Evolutionary conservation across 2,113 vertebrate genomes (phyloP).

Genomic region (Triplophysa siluroides): DNA sequence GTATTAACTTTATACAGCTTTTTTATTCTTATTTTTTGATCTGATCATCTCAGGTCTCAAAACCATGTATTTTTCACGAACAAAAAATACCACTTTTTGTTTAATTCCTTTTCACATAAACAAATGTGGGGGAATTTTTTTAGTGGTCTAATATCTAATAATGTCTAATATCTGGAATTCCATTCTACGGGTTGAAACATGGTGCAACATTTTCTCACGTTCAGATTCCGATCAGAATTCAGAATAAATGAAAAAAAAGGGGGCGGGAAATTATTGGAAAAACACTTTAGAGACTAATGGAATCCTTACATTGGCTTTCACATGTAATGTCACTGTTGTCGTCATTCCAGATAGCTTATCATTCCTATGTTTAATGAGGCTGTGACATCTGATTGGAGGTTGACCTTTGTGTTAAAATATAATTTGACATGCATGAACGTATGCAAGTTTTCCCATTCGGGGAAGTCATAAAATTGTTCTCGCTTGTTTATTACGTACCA

Average conservation of each 20-base stretch:
- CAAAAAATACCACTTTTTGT: too few relatives aligned
- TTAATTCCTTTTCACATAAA: too few relatives aligned
- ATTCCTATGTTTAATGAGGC: conserved; percentile 29
- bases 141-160: too few relatives aligned
- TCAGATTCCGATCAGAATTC: background rate
- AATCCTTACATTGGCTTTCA: conserved; percentile 12
- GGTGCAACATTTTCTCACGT: background rate
- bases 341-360: conserved; percentile 20
- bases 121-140: too few relatives aligned
- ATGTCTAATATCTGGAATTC: background rate
- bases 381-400: conserved; percentile 42
- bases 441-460: conserved; percentile 54
- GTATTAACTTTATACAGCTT: too few relatives aligned
- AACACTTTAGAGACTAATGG: conserved; percentile 11
- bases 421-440: conserved; percentile 51
- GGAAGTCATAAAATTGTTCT: conserved; percentile 57
- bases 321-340: conserved; percentile 17
- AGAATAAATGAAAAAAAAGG: background rate
- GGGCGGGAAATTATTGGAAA: background rate
- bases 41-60: too few relatives aligned
- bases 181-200: background rate
- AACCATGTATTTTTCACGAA: too few relatives aligned
- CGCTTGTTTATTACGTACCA: conserved; percentile 55
- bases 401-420: conserved; percentile 40
- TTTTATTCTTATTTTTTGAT: too few relatives aligned